Evolutionary conservation across 2,888 invertebrate genomes (phyloP).

Genomic region (Hypomecis punctinalis): DNA sequence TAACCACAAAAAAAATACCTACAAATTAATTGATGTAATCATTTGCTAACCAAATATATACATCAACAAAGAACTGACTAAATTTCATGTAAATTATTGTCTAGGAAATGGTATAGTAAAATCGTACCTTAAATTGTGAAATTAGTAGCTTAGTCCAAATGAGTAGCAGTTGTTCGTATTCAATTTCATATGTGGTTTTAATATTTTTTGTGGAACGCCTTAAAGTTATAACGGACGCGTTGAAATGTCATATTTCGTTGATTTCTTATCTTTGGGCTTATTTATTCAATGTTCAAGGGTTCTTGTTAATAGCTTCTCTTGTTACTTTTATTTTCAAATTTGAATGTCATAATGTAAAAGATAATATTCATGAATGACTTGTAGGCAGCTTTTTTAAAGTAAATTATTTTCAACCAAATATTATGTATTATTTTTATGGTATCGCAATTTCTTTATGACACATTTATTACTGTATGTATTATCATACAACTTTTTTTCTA

Average conservation of each 20-base stretch:
- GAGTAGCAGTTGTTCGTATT: slow-evolving; percentile 61
- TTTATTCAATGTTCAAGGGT: slow-evolving; percentile 20
- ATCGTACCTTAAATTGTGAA: slow-evolving; percentile 47
- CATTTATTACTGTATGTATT: too few species aligned
- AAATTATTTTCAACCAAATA: too few species aligned
- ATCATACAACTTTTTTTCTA: too few species aligned
- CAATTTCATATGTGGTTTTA: slow-evolving; percentile 55
- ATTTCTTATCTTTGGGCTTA: slow-evolving; percentile 27
- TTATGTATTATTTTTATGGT: too few species aligned
- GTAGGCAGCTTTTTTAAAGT: background rate
- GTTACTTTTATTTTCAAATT: background rate
- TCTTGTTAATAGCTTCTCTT: background rate
- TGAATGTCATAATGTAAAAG: background rate
- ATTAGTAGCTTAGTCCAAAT: slow-evolving; percentile 46
- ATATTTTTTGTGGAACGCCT: slow-evolving; percentile 53
- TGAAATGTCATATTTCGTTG: slow-evolving; percentile 46
- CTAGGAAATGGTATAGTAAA: slow-evolving; percentile 15
- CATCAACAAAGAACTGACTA: too few species aligned
- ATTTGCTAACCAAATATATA: too few species aligned
- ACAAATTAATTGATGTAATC: too few species aligned
- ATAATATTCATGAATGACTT: background rate
- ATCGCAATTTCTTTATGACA: too few species aligned
- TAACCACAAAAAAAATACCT: too few species aligned
- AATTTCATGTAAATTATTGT: too few species aligned
- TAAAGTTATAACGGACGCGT: slow-evolving; percentile 57